Conservation (phyloP, 2,888 invertebrate genomes). For the Cryptocephalus moraei region DNA sequence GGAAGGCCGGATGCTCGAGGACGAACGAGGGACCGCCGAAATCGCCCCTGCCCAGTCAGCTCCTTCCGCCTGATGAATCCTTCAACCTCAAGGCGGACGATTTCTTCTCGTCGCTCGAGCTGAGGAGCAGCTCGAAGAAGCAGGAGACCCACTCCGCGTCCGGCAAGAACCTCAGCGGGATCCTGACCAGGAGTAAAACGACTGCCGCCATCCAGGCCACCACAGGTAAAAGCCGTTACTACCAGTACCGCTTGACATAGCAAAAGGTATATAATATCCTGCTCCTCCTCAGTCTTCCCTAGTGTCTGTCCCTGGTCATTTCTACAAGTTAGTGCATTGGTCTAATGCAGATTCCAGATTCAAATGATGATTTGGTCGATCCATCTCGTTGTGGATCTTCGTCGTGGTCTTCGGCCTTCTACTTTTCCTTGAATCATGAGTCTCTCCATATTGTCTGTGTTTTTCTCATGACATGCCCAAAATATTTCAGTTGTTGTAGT, state of each 20-base stretch:
- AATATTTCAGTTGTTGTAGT: too few relatives aligned
- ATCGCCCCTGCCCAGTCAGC: constrained; percentile 27
- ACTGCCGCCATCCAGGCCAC: constrained; percentile 29
- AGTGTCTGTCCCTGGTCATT: too few relatives aligned
- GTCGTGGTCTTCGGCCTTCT: too few relatives aligned
- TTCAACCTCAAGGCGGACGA: constrained; percentile 69
- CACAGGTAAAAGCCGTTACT: constrained; percentile 10
- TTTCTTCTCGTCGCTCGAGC: constrained; percentile 74
- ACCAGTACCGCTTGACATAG: too few relatives aligned
- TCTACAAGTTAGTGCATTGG: background rate
- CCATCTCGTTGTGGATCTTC: too few relatives aligned
- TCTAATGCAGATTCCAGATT: too few relatives aligned
- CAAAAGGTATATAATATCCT: too few relatives aligned
- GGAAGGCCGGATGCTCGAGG: constrained; percentile 59
- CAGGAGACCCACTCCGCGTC: constrained; percentile 37
- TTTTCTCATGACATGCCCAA: too few relatives aligned
- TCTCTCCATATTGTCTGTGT: too few relatives aligned
- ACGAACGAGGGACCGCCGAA: constrained; percentile 23
- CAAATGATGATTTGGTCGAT: too few relatives aligned
- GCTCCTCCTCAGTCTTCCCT: too few relatives aligned
- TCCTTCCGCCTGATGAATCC: constrained; percentile 39
- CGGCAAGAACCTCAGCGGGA: constrained; percentile 28
- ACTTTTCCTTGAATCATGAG: too few relatives aligned
- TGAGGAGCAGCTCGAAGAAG: constrained; percentile 63
- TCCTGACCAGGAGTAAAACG: constrained; percentile 39